Conservation (phyloP, 2,113 vertebrate genomes). For the Pedionomus torquatus region DNA sequence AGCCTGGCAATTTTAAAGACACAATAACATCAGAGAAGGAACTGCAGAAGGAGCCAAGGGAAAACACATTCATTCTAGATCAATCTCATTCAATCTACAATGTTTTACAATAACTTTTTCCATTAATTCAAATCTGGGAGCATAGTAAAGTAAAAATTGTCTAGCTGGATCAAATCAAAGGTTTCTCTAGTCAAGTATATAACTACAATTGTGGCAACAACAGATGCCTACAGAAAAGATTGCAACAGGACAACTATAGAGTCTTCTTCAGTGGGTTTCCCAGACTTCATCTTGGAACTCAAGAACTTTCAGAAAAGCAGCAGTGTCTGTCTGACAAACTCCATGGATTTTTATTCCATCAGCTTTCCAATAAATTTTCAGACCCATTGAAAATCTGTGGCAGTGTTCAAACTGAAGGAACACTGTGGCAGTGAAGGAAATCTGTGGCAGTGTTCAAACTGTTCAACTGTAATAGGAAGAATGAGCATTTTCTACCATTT, state of each 20-base stretch:
- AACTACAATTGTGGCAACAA: neutral
- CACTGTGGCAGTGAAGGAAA: too few species aligned
- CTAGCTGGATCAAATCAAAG: neutral
- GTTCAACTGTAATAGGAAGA: neutral
- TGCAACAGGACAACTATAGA: neutral
- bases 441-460: neutral
- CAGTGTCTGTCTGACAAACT: neutral
- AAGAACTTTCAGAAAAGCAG: neutral
- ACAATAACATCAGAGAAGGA: conserved; percentile 24
- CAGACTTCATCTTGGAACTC: neutral
- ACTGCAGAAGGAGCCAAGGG: neutral
- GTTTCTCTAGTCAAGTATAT: neutral
- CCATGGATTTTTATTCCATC: neutral
- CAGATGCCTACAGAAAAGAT: neutral
- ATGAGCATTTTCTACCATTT: neutral
- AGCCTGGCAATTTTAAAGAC: neutral
- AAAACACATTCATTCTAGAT: conserved; percentile 45
- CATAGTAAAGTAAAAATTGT: neutral
- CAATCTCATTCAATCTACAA: neutral
- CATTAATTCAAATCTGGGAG: conserved; percentile 14
- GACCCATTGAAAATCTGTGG: neutral
- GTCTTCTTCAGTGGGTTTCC: neutral
- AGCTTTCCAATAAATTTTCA: neutral
- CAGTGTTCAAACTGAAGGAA: neutral
- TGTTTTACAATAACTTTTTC: neutral